Evolutionary conservation across 2,797 vertebrate species (phyloP), one percentile per base, ranked within the genome.

Genomic region (Acipenser oxyrinchus): DNA sequence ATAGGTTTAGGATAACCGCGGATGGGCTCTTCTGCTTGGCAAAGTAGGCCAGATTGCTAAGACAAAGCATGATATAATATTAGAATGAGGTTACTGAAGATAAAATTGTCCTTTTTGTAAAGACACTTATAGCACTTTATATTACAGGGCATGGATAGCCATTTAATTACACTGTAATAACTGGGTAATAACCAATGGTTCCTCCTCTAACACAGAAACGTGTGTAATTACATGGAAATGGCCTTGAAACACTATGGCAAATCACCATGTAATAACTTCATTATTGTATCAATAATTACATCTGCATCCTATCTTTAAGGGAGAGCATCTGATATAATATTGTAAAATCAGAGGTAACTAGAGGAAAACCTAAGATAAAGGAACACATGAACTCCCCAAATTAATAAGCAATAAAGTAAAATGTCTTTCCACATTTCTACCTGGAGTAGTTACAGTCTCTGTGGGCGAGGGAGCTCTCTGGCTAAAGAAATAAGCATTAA

Each of bases 1-100:
- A 99, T 71, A 99, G 92, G 84, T 94, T 95, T 83, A 99, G 85
- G 75, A 99, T 96, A 82, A 97, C 93, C 0, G 94, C 93, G 0
- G 96, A 97, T 0, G 95, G 95, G 70, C 95, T 98, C 76, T 69
- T 88, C 67, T 96, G 94, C 13, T 92, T 91, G 60, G 94, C 93
- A 71, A 99, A 99, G 71, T 94, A 99, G 53, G 92, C 91, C 77
- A 99, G 85, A 76, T 99, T 98, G 79, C 95, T 98, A 82, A 37
- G 48, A 62, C 65, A 62, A 48, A 67, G 52, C 67, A 60, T 64
- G 6, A 63, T 58, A 66, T 50, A 37, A 59, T 61, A 8, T 70
- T 64, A 52, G n/a, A 52, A 51, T 69, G 10, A 10, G 65, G 62
- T 3, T 66, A 61, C 48, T 49, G 8, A 69, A 48, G 66, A 50